Conservation (phyloP, 2,797 vertebrate species). For the Rousettus madagascariensis region DNA sequence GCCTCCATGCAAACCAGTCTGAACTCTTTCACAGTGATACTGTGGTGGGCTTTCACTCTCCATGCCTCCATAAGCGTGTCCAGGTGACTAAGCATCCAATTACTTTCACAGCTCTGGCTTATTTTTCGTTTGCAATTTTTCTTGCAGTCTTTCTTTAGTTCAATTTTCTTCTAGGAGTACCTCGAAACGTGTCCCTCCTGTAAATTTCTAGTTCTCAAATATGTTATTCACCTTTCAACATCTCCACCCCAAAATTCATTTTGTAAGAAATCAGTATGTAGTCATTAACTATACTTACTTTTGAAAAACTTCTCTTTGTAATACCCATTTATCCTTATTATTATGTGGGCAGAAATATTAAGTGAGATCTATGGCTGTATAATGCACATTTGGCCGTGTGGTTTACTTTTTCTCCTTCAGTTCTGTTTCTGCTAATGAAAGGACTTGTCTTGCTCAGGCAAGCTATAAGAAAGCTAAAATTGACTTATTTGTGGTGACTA, state of each 20-base stretch:
- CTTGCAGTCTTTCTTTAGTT: not conserved
- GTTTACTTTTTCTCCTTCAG: not conserved
- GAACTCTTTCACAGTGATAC: not conserved
- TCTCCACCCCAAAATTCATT: not conserved
- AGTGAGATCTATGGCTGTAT: not conserved
- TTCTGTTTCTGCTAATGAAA: not conserved
- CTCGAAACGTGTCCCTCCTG: not conserved
- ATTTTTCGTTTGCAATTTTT: constrained; percentile 47
- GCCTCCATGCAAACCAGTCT: constrained; percentile 17
- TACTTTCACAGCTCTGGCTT: constrained; percentile 38
- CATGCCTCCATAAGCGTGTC: not conserved
- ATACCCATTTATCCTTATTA: constrained; percentile 10
- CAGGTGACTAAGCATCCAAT: constrained; percentile 39
- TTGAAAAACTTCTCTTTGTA: not conserved
- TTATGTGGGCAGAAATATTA: not conserved
- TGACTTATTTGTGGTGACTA: not conserved
- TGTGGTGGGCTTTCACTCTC: not conserved
- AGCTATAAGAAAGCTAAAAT: not conserved
- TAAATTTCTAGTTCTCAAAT: constrained; percentile 14
- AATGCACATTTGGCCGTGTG: not conserved
- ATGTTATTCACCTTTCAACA: not conserved
- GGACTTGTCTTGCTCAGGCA: not conserved
- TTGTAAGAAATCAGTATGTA: not conserved
- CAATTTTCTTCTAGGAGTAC: not conserved
- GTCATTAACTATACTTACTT: not conserved